A percentile compares a stretch with the other conserved stretches of the same genome.
Evolutionary conservation across 2,113 vertebrate genomes (phyloP).

Genomic region (Erythrocebus patas): DNA sequence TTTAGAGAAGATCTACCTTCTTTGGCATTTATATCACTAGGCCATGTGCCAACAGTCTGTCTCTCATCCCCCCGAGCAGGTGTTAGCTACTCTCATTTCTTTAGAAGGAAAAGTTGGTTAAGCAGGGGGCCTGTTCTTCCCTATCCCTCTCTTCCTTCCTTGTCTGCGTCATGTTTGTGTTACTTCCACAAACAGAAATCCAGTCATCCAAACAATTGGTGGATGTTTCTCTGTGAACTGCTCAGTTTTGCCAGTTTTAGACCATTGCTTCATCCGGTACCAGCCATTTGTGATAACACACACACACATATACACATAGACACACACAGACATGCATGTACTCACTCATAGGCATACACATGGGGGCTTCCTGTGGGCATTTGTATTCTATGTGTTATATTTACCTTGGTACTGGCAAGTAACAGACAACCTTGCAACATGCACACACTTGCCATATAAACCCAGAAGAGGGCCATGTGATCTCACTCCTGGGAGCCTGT

Average conservation of each 20-base stretch:
- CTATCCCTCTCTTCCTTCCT: not conserved
- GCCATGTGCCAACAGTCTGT: not conserved
- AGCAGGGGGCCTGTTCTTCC: not conserved
- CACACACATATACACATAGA: not conserved
- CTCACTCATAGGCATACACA: not conserved
- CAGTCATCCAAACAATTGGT: not conserved
- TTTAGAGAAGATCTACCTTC: not conserved
- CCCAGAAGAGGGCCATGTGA: not conserved
- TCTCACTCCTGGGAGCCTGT: not conserved
- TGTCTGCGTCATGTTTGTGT: not conserved
- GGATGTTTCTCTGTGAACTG: not conserved
- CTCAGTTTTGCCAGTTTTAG: not conserved
- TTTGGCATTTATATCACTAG: not conserved
- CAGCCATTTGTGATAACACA: not conserved
- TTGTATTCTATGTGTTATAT: not conserved
- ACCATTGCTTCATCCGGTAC: not conserved
- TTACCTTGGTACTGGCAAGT: not conserved
- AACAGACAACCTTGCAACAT: not conserved
- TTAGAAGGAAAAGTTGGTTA: not conserved
- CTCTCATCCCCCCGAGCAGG: not conserved
- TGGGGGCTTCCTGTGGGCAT: not conserved
- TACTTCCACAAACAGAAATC: slow-evolving; percentile 5
- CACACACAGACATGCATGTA: not conserved
- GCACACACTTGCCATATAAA: not conserved
- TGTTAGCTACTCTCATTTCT: not conserved